Evolutionary conservation across 1,140 invertebrate species (phyloP).

Genomic region (Drosophila willistoni): DNA sequence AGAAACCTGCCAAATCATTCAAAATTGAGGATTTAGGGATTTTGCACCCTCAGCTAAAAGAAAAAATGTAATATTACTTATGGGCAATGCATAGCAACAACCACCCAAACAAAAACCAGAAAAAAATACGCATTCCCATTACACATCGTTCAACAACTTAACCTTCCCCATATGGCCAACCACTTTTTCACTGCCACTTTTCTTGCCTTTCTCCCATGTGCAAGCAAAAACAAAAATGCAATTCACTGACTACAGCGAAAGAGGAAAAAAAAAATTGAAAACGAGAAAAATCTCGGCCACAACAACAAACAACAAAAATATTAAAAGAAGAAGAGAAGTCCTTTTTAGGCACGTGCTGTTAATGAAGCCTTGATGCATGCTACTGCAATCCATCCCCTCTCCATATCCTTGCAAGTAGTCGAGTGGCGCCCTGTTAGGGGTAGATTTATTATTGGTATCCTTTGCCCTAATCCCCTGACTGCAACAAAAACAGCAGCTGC

Average conservation of each 20-base stretch:
- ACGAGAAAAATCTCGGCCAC: constrained; percentile 64
- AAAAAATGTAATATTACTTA: constrained; percentile 47
- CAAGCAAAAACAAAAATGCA: constrained; percentile 70
- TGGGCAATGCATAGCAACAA: constrained; percentile 39
- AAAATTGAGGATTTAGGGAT: constrained; percentile 18
- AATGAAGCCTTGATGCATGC: constrained; percentile 62
- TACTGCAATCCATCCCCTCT: constrained; percentile 36
- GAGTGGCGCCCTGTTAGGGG: constrained; percentile 61
- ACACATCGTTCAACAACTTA: constrained; percentile 12
- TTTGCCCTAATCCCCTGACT: constrained; percentile 60
- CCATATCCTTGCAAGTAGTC: constrained; percentile 11
- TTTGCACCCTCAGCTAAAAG: constrained; percentile 10
- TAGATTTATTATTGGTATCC: constrained; percentile 32
- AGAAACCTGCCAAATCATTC: constrained; percentile 43
- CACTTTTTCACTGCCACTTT: constrained; percentile 28
- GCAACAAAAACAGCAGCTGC: constrained; percentile 54
- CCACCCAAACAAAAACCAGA: constrained; percentile 20
- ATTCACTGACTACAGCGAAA: constrained; percentile 45
- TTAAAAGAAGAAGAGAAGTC: constrained; percentile 9
- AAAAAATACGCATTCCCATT: constrained; percentile 21
- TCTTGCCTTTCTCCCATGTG: constrained; percentile 40
- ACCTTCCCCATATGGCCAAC: constrained; percentile 12
- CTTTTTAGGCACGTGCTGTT: constrained; percentile 68
- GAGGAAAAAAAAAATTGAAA: constrained; percentile 23
- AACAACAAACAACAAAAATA: constrained; percentile 37